Percentiles rank a stretch among this genome's conserved stretches.
Evolutionary conservation across 2,888 invertebrate species (phyloP).

Genomic region (Octodonta nipae): DNA sequence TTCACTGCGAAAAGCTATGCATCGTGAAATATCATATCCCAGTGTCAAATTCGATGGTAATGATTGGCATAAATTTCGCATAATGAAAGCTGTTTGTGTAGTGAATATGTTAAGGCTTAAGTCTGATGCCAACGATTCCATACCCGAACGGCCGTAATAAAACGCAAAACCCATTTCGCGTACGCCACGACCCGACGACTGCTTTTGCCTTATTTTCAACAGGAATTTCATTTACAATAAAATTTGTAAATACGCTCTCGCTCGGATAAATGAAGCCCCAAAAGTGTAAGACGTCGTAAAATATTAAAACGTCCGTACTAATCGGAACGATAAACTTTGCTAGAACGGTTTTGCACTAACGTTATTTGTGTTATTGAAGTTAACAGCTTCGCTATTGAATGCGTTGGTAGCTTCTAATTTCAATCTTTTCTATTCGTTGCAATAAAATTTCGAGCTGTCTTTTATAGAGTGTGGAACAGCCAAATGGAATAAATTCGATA

Average conservation of each 20-base stretch:
- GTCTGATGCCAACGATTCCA: constrained; percentile 18
- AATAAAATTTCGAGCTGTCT: too few species aligned
- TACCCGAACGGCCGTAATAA: constrained; percentile 23
- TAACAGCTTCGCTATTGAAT: too few species aligned
- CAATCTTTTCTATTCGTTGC: too few species aligned
- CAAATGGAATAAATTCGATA: too few species aligned
- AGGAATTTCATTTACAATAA: constrained; percentile 12
- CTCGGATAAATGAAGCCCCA: constrained; percentile 1
- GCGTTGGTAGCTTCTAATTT: too few species aligned
- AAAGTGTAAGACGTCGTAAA: too few species aligned
- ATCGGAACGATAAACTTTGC: too few species aligned
- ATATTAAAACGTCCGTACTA: too few species aligned
- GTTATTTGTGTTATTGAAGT: too few species aligned
- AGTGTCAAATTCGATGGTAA: constrained; percentile 36
- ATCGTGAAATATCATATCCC: constrained; percentile 36
- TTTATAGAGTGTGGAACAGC: too few species aligned
- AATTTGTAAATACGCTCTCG: constrained; percentile 5
- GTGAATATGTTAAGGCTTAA: constrained; percentile 20
- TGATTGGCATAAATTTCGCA: constrained; percentile 38
- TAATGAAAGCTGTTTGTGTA: constrained; percentile 33
- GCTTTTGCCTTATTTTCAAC: constrained; percentile 13
- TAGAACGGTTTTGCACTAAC: too few species aligned
- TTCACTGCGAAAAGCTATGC: constrained; percentile 31
- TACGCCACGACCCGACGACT: too few species aligned
- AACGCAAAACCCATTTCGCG: constrained; percentile 21